phyloP scores from a whole-genome alignment of 1,140 invertebrate species.

The Bombus huntii region DNA sequence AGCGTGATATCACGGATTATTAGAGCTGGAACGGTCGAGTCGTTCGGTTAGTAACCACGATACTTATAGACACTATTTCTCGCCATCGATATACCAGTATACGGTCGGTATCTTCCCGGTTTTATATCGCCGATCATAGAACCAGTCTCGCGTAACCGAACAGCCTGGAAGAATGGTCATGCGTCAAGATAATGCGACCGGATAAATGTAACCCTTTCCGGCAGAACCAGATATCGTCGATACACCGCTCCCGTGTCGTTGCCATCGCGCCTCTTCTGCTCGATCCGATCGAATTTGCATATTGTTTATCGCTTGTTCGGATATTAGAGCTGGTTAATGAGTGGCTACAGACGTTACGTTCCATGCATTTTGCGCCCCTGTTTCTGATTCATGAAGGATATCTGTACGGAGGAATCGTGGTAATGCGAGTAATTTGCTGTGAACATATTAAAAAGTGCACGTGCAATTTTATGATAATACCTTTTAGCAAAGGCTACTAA shows the following conservation, averaged over 20 bases:
- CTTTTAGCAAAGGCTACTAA: too few species aligned
- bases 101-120: constrained; percentile 57
- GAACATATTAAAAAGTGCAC: background rate
- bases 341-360: background rate
- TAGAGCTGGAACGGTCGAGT: constrained; percentile 29
- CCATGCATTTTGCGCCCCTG: background rate
- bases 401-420: background rate
- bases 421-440: background rate
- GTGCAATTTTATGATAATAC: too few species aligned
- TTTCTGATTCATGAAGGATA: background rate
- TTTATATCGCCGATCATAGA: constrained; percentile 60
- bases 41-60: constrained; percentile 47
- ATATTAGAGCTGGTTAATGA: constrained; percentile 1
- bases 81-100: constrained; percentile 57
- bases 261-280: background rate
- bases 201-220: constrained; percentile 73
- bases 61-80: constrained; percentile 52
- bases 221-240: constrained; percentile 61
- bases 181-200: constrained; percentile 68
- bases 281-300: constrained; percentile 22
- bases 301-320: constrained; percentile 45
- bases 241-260: constrained; percentile 22
- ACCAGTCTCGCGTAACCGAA: constrained; percentile 67
- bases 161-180: constrained; percentile 64
- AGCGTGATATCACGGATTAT: constrained; percentile 43